Evolutionary conservation across 2,113 vertebrate genomes (phyloP).

Genomic region (Balaenoptera acutorostrata): DNA sequence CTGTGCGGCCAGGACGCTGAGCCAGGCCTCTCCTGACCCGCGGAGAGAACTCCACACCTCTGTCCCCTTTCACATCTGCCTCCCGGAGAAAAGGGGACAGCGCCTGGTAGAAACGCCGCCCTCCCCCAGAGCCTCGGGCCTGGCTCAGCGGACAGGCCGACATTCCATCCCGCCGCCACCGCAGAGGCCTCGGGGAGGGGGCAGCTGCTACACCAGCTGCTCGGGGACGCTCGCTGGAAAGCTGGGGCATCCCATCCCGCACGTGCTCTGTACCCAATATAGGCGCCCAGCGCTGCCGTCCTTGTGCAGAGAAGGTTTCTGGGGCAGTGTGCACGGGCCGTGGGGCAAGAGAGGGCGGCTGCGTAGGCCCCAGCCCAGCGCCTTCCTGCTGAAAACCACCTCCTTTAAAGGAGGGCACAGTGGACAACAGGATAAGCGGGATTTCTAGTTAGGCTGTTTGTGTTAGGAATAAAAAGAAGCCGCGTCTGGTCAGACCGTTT

Average conservation of each 20-base stretch:
- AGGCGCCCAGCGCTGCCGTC: neutral
- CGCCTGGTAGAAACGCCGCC: neutral
- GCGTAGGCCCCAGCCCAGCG: neutral
- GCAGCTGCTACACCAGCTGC: neutral
- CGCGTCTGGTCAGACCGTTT: neutral
- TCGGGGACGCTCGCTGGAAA: rapidly evolving
- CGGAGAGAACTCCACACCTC: neutral
- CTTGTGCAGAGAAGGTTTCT: neutral
- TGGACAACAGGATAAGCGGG: rapidly evolving
- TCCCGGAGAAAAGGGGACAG: neutral
- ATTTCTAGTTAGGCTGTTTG: neutral
- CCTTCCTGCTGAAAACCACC: neutral
- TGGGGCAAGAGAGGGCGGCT: neutral
- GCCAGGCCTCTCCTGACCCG: neutral
- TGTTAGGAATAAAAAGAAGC: neutral
- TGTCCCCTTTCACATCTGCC: neutral
- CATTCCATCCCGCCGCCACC: neutral
- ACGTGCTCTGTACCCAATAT: too few relatives aligned
- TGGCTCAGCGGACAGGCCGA: neutral
- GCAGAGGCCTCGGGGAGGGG: neutral
- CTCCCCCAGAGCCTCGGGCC: too few relatives aligned
- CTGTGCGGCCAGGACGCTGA: neutral
- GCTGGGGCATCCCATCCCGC: neutral
- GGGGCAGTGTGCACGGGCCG: rapidly evolving
- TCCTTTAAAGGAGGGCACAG: rapidly evolving